Base-by-base conservation (phyloP, 92 coral and sea anemone genomes). In the Galaxea fascicularis region DNA sequence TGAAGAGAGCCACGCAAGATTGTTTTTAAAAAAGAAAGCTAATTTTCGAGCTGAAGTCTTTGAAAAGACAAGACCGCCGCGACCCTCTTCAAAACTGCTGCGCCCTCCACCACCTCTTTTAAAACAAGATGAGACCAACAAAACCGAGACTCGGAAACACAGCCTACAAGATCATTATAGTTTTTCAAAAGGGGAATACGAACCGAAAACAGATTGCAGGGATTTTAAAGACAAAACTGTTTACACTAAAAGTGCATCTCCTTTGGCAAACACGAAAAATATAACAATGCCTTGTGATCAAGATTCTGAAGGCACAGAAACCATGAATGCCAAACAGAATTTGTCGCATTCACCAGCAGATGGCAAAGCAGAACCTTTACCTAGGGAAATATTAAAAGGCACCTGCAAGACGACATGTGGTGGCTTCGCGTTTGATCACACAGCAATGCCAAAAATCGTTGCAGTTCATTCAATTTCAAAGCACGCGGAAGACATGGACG, bases 401-500 rank as follows among this genome's bases (percentile, higher is more conserved):
- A 30, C 51, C 28, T 54, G 51, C 53, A 57, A 39, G 6, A n/a
- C 80, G 7, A 62, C 87, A 0, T 74, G 82, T 52, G 95, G 95
- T 18, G 95, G 95, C 24, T 87, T 64, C 18, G 95, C 95, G 10
- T 82, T 88, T 46, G 95, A 91, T 65, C 95, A 91, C 67, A 76
- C 77, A 35, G 63, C 78, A 29, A 89, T 91, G 86, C 95, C 95
- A 28, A 88, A 87, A 85, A 76, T 91, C n/a, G 69, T 85, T 12
- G 95, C 92, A 8, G 87, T 91, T 47, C 92, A 91, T 56, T 88
- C 95, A 13, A 76, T 84, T 22, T 87, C 91, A 54, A 73, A 66
- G 41, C 67, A 70, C 20, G 77, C 74, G 8, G 65, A 59, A 35
- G 86, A 67, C 16, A 57, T 49, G 18, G 82, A 89, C 21, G 86